Evolutionary conservation across 2,888 invertebrate species (phyloP), one percentile per base, ranked within the genome.

Genomic region (Sisyra terminalis): DNA sequence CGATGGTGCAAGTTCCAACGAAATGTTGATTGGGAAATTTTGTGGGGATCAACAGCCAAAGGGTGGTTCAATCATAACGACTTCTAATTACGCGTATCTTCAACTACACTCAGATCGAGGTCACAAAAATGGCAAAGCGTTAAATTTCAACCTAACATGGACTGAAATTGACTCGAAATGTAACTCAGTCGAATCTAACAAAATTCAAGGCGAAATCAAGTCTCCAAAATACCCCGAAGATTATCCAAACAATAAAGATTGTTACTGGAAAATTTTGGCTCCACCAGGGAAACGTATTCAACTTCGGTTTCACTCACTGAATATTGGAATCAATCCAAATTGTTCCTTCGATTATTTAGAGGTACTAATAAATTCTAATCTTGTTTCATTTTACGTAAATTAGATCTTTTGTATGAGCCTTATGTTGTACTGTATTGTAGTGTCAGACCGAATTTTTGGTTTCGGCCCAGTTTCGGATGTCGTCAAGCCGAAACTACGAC

Each of bases 141-240:
- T 73, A 41, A 87, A 87, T 1, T 90, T 93, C 59, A 67, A 75
- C 13, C 63, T 92, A n/a, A 70, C 67, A 44, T 94, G 90, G 90
- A 74, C 65, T 17, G 75, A 82, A n/a, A 70, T 75, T 24, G 55
- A 63, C 16, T 86, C 88, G 44, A 2, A 16, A 11, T 41, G 41
- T 14, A 15, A n/a, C 8, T 65, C 68, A 39, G 85, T 86, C 53
- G 90, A 90, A 42, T 86, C 80, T 1, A 70, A 69, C 0, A 57
- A 59, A 0, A 63, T 69, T 3, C 78, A 85, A 55, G 92, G 92
- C 2, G 71, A 75, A 0, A 71, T 94, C 14, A 72, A 70, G 40
- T 88, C 89, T 2, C 93, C 93, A 0, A 92, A 92, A 1, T 88
- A 83, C 41, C 93, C 93, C 0, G 86, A 85, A 9, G 71, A 70